Base-by-base conservation (phyloP, 1,140 invertebrate species). In the Fopius arisanus region DNA sequence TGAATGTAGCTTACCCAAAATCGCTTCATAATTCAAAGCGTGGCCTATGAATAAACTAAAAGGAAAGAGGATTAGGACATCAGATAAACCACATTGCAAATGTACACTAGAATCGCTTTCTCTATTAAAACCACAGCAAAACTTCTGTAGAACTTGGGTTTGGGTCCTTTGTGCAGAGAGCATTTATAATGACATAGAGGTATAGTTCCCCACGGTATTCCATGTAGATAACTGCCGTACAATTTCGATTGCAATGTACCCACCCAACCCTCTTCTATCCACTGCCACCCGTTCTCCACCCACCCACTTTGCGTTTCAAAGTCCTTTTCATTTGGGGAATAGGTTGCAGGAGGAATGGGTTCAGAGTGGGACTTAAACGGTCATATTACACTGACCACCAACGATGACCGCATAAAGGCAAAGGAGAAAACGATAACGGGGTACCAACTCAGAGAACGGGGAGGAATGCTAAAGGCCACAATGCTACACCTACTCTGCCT, bases 161-260 rank as follows among this genome's bases (percentile, higher is more conserved):
- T 37, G 28, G 43, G 51, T 48, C 54, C 54, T 26, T 67, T 40
- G 66, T 62, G 37, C 51, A 62, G 12, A 26, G 19, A 26, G 54
- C 54, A 59, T 59, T 59, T 23, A 59, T 59, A 59, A 59, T 59
- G 54, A 62, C 16, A 69, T 28, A 26, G 19, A 59, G 54, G 19
- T 14, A 23, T 21, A 14, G 43, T 12, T 26, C 54, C 54, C 54
- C 10, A 59, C 10, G 54, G 54, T 59, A 59, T 59, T 23, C 54
- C 23, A 14, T 59, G 23, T 59, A 48, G 68, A 63, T 70, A 70
- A 70, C 48, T 48, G 51, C 68, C 21, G 12, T 59, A 62, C 51
- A 59, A 70, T 70, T 70, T 37, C 68, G 68, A 70, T 70, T 40
- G 51, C 51, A 62, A 62, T 70, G 51, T 29, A 19, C 40, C 28